These are phyloP conservation scores for Smithornis capensis DNA, from an alignment of 2,113 vertebrate species.

Conservation along the genomic window DNA sequence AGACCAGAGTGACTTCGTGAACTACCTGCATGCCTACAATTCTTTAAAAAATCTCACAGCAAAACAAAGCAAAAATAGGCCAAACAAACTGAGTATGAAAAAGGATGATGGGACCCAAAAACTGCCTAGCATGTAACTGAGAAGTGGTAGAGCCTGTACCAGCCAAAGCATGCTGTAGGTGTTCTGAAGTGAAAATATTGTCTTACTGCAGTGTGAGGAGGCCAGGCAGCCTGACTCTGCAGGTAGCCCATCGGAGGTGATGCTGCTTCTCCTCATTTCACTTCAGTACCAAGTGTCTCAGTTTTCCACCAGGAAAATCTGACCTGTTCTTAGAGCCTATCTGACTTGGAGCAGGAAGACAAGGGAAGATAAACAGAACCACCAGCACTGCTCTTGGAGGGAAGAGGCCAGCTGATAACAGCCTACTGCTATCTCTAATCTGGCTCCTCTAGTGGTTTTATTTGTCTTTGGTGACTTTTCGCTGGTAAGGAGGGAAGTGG, in stretches of 20 bases:
- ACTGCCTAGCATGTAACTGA: rapidly evolving
- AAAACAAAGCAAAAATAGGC: neutral
- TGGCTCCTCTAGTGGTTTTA: neutral
- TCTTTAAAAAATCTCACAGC: neutral
- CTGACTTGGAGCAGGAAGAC: neutral
- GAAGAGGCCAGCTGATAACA: neutral
- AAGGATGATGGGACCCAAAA: neutral
- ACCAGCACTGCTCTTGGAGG: neutral
- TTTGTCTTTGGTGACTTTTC: neutral
- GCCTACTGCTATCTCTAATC: neutral
- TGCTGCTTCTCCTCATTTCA: neutral
- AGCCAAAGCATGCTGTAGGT: rapidly evolving
- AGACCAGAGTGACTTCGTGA: neutral
- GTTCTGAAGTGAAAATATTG: rapidly evolving
- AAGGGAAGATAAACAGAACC: neutral
- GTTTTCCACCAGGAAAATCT: neutral
- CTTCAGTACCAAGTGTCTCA: neutral
- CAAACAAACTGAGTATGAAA: neutral
- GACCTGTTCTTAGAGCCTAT: neutral
- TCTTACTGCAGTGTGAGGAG: rapidly evolving
- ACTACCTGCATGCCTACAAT: neutral
- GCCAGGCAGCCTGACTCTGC: neutral
- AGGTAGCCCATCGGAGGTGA: rapidly evolving
- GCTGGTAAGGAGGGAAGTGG: neutral
- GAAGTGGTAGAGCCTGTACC: neutral